Evolutionary conservation across 2,797 vertebrate genomes (phyloP).

Genomic region (Sebastes cheni): DNA sequence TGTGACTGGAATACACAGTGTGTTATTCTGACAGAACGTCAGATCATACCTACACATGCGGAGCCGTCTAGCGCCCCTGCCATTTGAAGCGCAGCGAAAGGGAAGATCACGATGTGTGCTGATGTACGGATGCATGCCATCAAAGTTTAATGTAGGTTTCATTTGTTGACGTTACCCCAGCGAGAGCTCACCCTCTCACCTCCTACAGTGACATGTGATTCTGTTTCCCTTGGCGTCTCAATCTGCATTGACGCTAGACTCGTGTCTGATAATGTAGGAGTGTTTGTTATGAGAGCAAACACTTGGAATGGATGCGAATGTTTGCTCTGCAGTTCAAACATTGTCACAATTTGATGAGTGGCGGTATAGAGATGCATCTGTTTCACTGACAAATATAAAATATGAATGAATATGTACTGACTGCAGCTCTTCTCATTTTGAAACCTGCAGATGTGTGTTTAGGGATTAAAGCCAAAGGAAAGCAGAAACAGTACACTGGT

Average conservation of each 20-base stretch:
- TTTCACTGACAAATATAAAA: constrained; percentile 14
- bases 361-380: constrained; percentile 6
- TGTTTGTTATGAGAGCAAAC: constrained; percentile 45
- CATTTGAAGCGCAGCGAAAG: constrained; percentile 28
- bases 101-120: constrained; percentile 29
- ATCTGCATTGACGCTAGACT: background rate
- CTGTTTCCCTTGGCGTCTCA: constrained; percentile 7
- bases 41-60: constrained; percentile 33
- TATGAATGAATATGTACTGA: constrained; percentile 27
- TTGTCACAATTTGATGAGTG: constrained; percentile 39
- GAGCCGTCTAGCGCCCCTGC: constrained; percentile 1
- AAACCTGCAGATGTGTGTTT: constrained; percentile 18
- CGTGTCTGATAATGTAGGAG: constrained; percentile 7
- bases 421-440: constrained; percentile 16
- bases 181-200: constrained; percentile 25
- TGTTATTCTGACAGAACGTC: constrained; percentile 45
- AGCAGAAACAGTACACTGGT: constrained; percentile 26
- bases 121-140: constrained; percentile 57
- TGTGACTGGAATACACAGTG: constrained; percentile 61
- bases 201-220: constrained; percentile 26
- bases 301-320: constrained; percentile 27
- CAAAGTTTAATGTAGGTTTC: constrained; percentile 64
- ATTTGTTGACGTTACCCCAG: constrained; percentile 50
- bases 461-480: constrained; percentile 35
- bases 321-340: constrained; percentile 44